Evolutionary conservation across 2,797 vertebrate genomes (phyloP), one percentile per base, ranked within the genome.

Genomic region (Perodicticus potto): DNA sequence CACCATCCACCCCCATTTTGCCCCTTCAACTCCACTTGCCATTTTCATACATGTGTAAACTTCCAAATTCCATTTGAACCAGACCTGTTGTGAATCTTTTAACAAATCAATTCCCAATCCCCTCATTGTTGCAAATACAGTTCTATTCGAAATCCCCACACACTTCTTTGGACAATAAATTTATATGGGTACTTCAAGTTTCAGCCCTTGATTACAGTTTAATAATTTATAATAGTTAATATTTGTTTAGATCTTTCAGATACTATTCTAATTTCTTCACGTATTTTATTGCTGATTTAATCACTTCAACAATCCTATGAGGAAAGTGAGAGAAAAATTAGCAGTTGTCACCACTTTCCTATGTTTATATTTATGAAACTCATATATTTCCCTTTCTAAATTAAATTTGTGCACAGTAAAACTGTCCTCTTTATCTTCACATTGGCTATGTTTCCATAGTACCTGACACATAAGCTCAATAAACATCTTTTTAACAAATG

Each of bases 401-500:
- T 87, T 37, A 94, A 86, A 72, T 76, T 78, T 43, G 63, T 80
- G 59, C 77, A 55, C 20, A 59, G 23, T n/a, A 72, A 76, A 72
- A 89, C 5, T 37, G 89, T 23, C 45, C 29, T 69, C 73, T 57
- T 55, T 16, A 73, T 72, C 23, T 40, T 25, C 69, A 61, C 16
- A 53, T 53, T 25, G 40, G 40, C 77, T 83, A 25, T n/a, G 37
- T 27, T 59, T 70, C 23, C 29, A 40, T 0, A 84, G 70, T 37
- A 17, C 45, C 23, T 69, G 59, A 11, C 29, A 82, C 59, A 17
- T 45, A 87, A 57, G 53, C 59, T 88, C 89, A 57, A 34, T 43
- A 63, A 85, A 91, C 34, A 89, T 63, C 67, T 89, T 72, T 65
- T 29, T 37, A 84, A 95, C 70, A 87, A 91, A 82, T 1, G 84